These are phyloP conservation scores for Thera britannica DNA, from an alignment of 2,888 invertebrate genomes.

Conservation along the genomic window DNA sequence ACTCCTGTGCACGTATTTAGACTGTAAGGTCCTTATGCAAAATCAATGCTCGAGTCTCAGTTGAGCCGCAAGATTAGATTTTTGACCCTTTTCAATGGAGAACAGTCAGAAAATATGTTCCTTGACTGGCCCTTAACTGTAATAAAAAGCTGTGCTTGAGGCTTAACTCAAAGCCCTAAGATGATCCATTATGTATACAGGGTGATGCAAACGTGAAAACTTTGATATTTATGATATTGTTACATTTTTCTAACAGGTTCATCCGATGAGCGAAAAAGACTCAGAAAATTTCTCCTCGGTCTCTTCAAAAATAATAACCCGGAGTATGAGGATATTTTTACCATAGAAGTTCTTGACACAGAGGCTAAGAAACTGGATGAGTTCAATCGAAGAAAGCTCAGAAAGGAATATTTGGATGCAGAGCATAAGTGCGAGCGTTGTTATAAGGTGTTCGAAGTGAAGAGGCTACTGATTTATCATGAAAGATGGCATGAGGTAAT, in stretches of 20 bases:
- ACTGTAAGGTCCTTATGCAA: no score
- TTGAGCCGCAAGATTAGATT: no score
- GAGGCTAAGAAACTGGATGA: conserved; percentile 20
- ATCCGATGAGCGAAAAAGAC: conserved; percentile 10
- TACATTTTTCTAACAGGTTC: conserved; percentile 10
- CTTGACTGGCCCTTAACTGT: no score
- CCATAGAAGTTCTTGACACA: conserved; percentile 20
- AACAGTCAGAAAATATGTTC: no score
- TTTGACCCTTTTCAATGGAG: no score
- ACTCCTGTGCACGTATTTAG: no score
- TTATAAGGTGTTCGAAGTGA: conserved; percentile 24
- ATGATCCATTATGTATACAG: no score
- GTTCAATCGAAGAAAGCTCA: conserved; percentile 10
- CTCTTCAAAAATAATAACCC: conserved; percentile 23
- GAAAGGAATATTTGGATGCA: conserved; percentile 16
- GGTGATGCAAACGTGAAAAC: not conserved
- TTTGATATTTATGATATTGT: not conserved
- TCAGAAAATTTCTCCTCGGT: conserved; percentile 19
- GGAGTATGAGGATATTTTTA: conserved; percentile 20
- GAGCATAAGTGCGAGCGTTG: conserved; percentile 22
- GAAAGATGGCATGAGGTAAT: conserved; percentile 26
- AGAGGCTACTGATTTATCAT: conserved; percentile 24
- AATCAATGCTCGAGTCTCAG: no score
- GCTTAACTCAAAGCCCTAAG: no score
- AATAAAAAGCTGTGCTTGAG: no score